These are phyloP conservation scores for Ageneiosus marmoratus DNA, from an alignment of 2,113 vertebrate species.

Conservation along the genomic window DNA sequence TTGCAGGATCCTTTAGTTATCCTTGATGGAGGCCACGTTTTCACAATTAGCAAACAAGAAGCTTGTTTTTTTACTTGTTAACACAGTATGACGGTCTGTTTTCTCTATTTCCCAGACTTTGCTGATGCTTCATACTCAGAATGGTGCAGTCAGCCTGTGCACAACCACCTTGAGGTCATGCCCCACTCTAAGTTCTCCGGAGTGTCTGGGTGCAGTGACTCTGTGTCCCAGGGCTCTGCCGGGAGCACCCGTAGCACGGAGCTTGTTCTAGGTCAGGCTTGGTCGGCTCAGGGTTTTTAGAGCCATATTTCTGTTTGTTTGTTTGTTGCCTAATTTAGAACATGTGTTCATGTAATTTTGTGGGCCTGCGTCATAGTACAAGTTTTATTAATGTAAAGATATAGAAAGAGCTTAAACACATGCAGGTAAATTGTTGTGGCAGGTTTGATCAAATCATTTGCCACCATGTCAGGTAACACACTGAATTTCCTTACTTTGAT, in stretches of 20 bases:
- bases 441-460: not conserved
- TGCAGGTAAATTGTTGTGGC: not conserved
- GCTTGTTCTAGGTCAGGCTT: slow-evolving; percentile 82
- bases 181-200: slow-evolving; percentile 93
- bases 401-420: not conserved
- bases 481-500: not conserved
- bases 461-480: not conserved
- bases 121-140: slow-evolving; percentile 88
- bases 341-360: not conserved
- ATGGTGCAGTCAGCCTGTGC: slow-evolving; percentile 87
- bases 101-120: slow-evolving; percentile 77
- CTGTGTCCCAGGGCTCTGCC: slow-evolving; percentile 87
- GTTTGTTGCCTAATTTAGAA: not conserved
- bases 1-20: not conserved
- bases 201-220: slow-evolving; percentile 93
- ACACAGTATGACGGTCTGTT: not conserved
- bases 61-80: not conserved
- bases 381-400: not conserved
- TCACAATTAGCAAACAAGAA: not conserved
- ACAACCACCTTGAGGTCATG: slow-evolving; percentile 91
- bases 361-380: not conserved
- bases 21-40: not conserved
- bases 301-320: not conserved
- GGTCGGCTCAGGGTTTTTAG: not conserved
- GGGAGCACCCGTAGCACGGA: slow-evolving; percentile 89